Conservation (phyloP, 2,113 vertebrate species). For the Henicopernis longicauda region DNA sequence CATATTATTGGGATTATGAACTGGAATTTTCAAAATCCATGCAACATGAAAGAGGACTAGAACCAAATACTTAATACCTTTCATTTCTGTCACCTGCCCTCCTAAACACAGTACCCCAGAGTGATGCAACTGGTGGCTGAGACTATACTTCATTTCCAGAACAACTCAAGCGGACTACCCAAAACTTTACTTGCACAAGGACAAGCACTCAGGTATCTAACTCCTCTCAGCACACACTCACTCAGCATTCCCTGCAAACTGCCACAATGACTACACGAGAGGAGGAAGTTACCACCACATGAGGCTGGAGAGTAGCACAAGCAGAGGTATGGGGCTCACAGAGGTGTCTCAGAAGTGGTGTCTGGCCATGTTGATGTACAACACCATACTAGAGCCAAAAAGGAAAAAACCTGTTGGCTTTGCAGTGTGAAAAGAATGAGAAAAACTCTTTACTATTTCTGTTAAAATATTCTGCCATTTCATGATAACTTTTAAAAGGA, state of each 20-base stretch:
- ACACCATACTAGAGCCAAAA: background rate
- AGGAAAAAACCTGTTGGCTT: background rate
- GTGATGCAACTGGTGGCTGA: background rate
- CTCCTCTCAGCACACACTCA: background rate
- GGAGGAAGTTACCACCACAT: background rate
- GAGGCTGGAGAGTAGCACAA: background rate
- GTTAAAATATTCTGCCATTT: background rate
- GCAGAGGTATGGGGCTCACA: background rate
- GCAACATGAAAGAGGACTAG: background rate
- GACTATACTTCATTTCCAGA: background rate
- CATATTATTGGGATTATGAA: background rate
- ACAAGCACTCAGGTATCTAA: background rate
- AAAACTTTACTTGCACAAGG: background rate
- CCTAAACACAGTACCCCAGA: fast-evolving
- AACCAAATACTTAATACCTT: background rate
- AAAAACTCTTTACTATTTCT: background rate
- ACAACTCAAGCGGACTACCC: background rate
- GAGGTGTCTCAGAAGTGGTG: background rate
- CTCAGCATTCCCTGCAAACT: background rate
- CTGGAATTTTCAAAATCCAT: background rate
- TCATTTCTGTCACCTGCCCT: background rate
- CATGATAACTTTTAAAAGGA: background rate
- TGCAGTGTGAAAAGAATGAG: background rate
- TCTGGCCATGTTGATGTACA: background rate
- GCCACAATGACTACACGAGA: background rate